phyloP scores from a whole-genome alignment of 1,140 invertebrate genomes.

The Lutraria rhynchaena region DNA sequence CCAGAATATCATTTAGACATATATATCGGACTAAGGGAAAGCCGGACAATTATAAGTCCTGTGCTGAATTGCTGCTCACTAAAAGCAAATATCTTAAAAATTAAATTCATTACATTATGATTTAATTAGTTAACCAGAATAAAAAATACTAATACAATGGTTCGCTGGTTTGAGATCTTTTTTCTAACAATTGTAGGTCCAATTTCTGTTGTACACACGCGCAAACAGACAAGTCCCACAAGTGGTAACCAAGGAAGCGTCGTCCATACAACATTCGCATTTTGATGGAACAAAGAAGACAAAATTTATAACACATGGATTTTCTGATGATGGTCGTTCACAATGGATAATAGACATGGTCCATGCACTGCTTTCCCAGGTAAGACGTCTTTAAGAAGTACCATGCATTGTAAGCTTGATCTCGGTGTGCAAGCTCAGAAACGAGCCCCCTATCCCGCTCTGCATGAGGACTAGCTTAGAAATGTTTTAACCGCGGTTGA shows the following conservation, averaged over 20 bases:
- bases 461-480: background rate
- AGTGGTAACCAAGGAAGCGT: conserved; percentile 36
- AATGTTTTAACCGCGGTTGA: no score
- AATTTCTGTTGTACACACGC: conserved; percentile 63
- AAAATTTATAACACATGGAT: conserved; percentile 96
- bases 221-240: conserved; percentile 51
- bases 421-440: background rate
- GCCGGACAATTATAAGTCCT: no score
- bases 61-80: no score
- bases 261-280: conserved; percentile 77
- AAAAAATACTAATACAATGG: no score
- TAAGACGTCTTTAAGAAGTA: background rate
- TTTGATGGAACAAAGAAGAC: conserved; percentile 62
- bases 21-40: no score
- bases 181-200: conserved; percentile 41
- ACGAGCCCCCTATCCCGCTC: background rate
- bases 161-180: no score
- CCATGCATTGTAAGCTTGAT: background rate
- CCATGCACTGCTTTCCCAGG: conserved; percentile 86
- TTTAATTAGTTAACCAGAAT: no score
- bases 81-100: no score
- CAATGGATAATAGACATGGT: conserved; percentile 98
- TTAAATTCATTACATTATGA: no score
- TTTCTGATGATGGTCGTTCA: conserved; percentile 92
- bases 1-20: no score